Evolutionary conservation across 2,888 invertebrate species (phyloP).

Genomic region (Helobdella robusta): DNA sequence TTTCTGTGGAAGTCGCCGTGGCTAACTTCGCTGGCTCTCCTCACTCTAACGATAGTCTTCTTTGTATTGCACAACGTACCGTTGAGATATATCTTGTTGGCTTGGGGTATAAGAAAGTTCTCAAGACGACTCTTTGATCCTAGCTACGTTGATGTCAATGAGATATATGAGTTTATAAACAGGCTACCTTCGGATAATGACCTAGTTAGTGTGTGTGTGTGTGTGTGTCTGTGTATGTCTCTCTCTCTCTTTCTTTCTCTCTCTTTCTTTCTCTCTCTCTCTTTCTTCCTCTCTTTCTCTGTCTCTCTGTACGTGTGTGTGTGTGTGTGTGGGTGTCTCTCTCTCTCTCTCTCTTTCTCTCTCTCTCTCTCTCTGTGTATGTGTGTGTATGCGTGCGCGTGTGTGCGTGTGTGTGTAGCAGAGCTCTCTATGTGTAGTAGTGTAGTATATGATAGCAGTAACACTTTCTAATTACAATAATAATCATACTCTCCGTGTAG

Average conservation of each 20-base stretch:
- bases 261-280: neutral
- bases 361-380: too few species aligned
- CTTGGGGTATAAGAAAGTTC: conserved; percentile 93
- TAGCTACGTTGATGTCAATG: conserved; percentile 91
- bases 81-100: conserved; percentile 73
- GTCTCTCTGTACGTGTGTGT: too few species aligned
- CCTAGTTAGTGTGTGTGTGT: conserved; percentile 57
- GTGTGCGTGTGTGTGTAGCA: neutral
- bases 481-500: too few species aligned
- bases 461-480: too few species aligned
- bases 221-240: too few species aligned
- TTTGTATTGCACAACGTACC: conserved; percentile 79
- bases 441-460: too few species aligned
- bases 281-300: neutral
- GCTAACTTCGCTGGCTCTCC: conserved; percentile 80
- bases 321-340: neutral
- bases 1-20: conserved; percentile 95
- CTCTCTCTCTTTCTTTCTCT: neutral
- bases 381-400: neutral
- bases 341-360: neutral
- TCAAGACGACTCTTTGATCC: conserved; percentile 81
- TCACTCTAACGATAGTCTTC: conserved; percentile 64
- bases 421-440: too few species aligned
- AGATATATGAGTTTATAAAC: conserved; percentile 83
- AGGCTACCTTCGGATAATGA: conserved; percentile 87